Base-by-base conservation (phyloP, 2,797 vertebrate species). In the Hylomyscus alleni region DNA sequence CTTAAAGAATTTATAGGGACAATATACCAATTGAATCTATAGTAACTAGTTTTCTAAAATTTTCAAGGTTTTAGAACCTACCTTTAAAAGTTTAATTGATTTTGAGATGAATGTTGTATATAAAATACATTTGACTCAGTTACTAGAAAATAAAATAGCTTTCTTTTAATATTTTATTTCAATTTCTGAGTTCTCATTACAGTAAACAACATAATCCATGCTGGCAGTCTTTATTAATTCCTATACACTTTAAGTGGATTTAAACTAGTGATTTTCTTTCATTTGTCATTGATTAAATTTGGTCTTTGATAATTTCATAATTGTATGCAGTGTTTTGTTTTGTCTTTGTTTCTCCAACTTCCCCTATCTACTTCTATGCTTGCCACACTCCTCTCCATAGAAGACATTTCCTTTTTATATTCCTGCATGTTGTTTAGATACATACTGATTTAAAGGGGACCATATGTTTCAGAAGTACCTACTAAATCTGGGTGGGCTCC, bases 91-190 rank as follows among this genome's bases (percentile, higher is more conserved):
- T n/a, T 86, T 50, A 67, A 37, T 80, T 31, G 4, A 86, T 54
- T 80, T 93, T 90, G 20, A n/a, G 26, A 34, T 40, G 29, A n/a
- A n/a, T 1, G 9, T 37, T 54, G 22, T 3, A 10, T 26, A 72
- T 7, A 20, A 44, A 20, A 44, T 47, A 76, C 40, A 94, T 89
- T 77, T 65, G 60, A 65, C 47, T 77, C 44, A 78, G 11, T 31
- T 60, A 31, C 58, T 77, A 72, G 19, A 54, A 4, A 15, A 52
- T 10, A 77, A 6, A 72, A n/a, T 20, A 29, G 7, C n/a, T 31
- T 78, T 56, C 20, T 34, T n/a, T 56, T 77, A 62, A 62, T 77
- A 95, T 67, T 89, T 85, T 75, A 58, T 24, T 95, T 56, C 11
- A 19, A 3, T 87, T 89, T 86, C 47, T 91, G 22, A 31, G 3